Evolutionary conservation across 2,113 vertebrate genomes (phyloP).

Genomic region (Cavia aperea): DNA sequence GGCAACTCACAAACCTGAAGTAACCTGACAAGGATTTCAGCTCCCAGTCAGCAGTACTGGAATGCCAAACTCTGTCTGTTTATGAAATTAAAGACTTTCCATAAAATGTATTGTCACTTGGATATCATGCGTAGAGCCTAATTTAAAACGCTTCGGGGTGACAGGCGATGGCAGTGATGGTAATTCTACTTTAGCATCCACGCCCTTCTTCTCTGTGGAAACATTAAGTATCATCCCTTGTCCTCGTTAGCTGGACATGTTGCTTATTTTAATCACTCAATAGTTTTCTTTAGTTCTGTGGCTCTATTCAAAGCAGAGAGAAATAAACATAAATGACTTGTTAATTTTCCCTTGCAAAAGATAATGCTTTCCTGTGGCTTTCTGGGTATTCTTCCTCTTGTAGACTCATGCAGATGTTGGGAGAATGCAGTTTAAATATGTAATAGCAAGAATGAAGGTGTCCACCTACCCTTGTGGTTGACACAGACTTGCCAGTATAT

Average conservation of each 20-base stretch:
- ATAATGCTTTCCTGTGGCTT: not conserved
- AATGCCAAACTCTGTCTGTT: not conserved
- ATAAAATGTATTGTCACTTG: not conserved
- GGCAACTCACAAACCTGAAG: not conserved
- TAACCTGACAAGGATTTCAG: not conserved
- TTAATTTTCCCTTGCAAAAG: not conserved
- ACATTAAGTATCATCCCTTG: not conserved
- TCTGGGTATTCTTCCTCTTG: not conserved
- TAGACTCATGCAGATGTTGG: not conserved
- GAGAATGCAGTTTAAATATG: not conserved
- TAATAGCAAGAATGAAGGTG: not conserved
- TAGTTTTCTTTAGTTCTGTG: not conserved
- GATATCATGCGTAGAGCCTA: not conserved
- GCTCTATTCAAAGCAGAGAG: not conserved
- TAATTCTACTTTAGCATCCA: not conserved
- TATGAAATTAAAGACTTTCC: not conserved
- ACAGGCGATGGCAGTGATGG: not conserved
- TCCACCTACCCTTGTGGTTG: not conserved
- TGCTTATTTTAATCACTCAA: not conserved
- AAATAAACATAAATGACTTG: not conserved
- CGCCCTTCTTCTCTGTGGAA: not conserved
- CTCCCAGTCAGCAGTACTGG: not conserved
- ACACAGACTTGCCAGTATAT: not conserved
- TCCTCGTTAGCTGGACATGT: not conserved
- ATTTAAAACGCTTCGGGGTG: not conserved